Percentiles rank a stretch among this genome's conserved stretches.
Conservation (phyloP, 2,797 vertebrate species). For the Gymnocypris eckloni region DNA sequence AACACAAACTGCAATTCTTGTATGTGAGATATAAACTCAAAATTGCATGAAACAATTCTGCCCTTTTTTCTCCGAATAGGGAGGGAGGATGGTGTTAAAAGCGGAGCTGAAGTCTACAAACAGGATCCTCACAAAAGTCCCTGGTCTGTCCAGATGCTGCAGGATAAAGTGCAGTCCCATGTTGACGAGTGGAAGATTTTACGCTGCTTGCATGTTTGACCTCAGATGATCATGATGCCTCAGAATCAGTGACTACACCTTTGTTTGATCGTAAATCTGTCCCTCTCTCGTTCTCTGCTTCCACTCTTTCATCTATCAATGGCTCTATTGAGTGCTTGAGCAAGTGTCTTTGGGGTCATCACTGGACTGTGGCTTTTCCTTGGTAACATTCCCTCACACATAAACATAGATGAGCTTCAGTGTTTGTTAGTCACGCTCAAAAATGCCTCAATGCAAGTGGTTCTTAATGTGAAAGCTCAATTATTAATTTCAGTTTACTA, state of each 20-base stretch:
- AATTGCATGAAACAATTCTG: no score
- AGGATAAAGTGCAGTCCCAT: no score
- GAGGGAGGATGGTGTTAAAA: no score
- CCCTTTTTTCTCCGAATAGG: no score
- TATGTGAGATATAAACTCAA: no score
- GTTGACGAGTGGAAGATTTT: slow-evolving; percentile 3
- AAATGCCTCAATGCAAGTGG: neutral
- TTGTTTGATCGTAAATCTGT: slow-evolving; percentile 58
- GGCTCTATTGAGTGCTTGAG: slow-evolving; percentile 57
- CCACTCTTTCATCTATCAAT: slow-evolving; percentile 57
- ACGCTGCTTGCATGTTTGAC: neutral
- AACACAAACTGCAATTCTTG: no score
- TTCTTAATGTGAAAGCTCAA: neutral
- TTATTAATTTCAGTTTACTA: neutral
- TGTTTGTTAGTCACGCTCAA: neutral
- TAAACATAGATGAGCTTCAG: slow-evolving; percentile 23
- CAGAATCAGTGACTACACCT: slow-evolving; percentile 46
- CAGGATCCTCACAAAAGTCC: no score
- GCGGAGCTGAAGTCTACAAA: no score
- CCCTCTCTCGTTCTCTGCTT: slow-evolving; percentile 30
- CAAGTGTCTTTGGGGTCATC: slow-evolving; percentile 51
- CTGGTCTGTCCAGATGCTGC: no score
- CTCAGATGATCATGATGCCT: slow-evolving; percentile 23
- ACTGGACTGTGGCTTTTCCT: slow-evolving; percentile 55
- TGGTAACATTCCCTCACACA: slow-evolving; percentile 50